These are phyloP conservation scores for Lineus longissimus DNA, from an alignment of 1,140 invertebrate species.

Conservation along the genomic window DNA sequence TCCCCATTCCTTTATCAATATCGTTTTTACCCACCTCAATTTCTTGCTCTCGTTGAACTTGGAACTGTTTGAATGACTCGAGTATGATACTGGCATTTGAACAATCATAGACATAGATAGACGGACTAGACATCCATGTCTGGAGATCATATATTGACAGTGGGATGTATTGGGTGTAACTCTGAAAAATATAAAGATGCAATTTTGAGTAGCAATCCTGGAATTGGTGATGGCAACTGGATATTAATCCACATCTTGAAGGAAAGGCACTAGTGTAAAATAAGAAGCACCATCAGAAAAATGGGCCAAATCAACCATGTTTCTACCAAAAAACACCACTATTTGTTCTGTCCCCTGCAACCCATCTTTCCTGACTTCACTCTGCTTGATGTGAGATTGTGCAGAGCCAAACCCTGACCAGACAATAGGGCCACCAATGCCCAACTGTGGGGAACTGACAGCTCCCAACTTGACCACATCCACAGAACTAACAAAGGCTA, in stretches of 20 bases:
- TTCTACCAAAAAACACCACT: no score
- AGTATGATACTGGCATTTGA: constrained; percentile 96
- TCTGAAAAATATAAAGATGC: constrained; percentile 59
- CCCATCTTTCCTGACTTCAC: no score
- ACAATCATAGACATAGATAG: constrained; percentile 99
- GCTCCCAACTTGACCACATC: no score
- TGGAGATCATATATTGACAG: constrained; percentile 97
- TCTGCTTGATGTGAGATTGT: no score
- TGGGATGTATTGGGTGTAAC: constrained; percentile 98
- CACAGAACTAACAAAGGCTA: no score
- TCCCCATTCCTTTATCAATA: no score
- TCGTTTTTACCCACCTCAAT: constrained; percentile 35
- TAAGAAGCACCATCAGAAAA: no score
- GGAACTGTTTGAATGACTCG: constrained; percentile 87
- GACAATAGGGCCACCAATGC: no score
- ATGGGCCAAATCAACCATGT: no score
- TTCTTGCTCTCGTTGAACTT: constrained; percentile 84
- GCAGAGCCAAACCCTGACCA: no score
- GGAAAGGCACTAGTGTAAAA: constrained; percentile 32
- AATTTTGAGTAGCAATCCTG: neutral
- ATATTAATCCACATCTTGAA: neutral
- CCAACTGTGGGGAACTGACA: no score
- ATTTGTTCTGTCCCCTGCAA: no score
- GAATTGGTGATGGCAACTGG: neutral
- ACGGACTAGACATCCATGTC: constrained; percentile 97